Base-by-base conservation (phyloP, 2,797 vertebrate species). In the Crocidura indochinensis region DNA sequence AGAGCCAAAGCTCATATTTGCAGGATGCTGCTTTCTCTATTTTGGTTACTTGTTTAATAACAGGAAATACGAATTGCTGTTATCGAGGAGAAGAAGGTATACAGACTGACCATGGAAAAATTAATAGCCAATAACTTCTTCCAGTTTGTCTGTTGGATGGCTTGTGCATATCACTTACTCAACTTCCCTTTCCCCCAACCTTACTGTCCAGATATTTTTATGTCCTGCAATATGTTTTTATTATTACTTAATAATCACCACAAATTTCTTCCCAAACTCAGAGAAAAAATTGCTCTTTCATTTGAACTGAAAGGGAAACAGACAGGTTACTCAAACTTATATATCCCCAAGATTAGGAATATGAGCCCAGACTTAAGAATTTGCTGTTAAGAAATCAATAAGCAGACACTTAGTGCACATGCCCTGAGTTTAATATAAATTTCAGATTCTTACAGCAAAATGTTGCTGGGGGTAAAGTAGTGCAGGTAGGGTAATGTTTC, bases 391-490 rank as follows among this genome's bases (percentile, higher is more conserved):
- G 47, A 93, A 96, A 83, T 92, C 91, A 96, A 94, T 88, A 95
- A 94, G 88, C 92, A 93, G 91, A 96, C 94, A 95, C 90, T 86
- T 81, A 81, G 69, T 95, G 51, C 22, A 88, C 83, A 96, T 60
- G 78, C 94, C 95, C 96, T 93, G 91, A 94, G 86, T 96, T 96
- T 97, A 96, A 95, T 95, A 76, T 47, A 76, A 92, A 68, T 84
- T 90, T 91, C 75, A 88, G 60, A 26, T 84, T 94, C 67, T 94
- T 88, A 94, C 85, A 88, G 92, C 67, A 88, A 75, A 68, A 81
- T 74, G 87, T 93, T 88, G 56, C 94, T 84, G 44, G 69, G 31
- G 49, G 71, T 94, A 91, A 85, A 87, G 62, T 38, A 82, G 73
- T 76, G 38, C 27, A 88, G 75, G 76, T 7, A 77, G 64, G 51